Percentiles rank a stretch among this genome's conserved stretches.
Conservation (phyloP, 2,888 invertebrate species). For the Sphinx pinastri region DNA sequence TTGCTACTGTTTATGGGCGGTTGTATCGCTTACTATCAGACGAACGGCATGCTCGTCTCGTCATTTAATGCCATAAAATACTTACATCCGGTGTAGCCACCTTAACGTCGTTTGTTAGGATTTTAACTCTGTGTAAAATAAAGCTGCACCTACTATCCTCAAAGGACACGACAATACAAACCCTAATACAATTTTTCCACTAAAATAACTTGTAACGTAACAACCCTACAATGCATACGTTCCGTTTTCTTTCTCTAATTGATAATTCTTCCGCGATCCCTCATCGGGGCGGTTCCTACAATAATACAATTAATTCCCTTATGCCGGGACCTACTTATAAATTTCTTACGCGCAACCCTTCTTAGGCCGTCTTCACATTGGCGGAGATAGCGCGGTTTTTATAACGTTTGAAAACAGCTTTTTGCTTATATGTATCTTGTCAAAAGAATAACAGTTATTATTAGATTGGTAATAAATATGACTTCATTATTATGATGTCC, state of each 20-base stretch:
- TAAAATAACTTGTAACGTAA: conserved; percentile 8
- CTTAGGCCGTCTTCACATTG: conserved; percentile 53
- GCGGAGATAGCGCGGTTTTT: conserved; percentile 29
- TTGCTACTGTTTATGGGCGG: no score
- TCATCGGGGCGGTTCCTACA: conserved; percentile 67
- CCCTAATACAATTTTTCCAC: no score
- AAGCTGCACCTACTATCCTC: no score
- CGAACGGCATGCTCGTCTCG: no score
- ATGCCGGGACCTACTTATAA: conserved; percentile 72
- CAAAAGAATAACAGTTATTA: not conserved
- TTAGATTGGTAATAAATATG: no score
- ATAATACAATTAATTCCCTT: conserved; percentile 84
- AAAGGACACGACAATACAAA: no score
- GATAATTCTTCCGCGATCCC: conserved; percentile 82
- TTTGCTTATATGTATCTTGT: not conserved
- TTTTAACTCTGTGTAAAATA: no score
- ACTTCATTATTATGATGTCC: no score
- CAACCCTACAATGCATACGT: conserved; percentile 40
- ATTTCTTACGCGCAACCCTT: conserved; percentile 66
- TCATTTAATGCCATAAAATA: no score
- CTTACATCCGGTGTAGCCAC: no score
- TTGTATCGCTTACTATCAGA: no score
- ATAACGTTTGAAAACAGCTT: not conserved
- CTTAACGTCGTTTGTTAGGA: no score
- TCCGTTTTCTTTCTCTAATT: conserved; percentile 77